Percentiles rank a stretch among this genome's conserved stretches.
Conservation (phyloP, 2,797 vertebrate species). For the Anguilla megastoma region DNA sequence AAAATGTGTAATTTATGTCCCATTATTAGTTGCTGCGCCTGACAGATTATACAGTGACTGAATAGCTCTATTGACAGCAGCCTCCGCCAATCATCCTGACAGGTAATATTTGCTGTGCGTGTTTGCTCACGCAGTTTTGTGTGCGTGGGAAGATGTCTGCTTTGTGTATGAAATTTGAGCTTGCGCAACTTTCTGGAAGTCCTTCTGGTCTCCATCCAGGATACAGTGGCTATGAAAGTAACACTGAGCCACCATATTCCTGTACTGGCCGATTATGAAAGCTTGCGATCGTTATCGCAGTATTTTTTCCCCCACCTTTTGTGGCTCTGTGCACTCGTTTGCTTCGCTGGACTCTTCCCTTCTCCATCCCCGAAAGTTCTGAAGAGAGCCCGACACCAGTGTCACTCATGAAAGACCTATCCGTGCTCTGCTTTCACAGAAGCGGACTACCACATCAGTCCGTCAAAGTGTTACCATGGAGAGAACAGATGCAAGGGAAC, state of each 20-base stretch:
- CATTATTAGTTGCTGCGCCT: background rate
- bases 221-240: constrained; percentile 48
- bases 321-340: constrained; percentile 40
- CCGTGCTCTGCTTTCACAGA: background rate
- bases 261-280: constrained; percentile 64
- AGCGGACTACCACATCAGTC: background rate
- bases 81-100: background rate
- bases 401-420: background rate
- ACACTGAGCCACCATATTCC: constrained; percentile 45
- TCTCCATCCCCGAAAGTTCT: background rate
- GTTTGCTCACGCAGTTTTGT: background rate
- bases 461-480: background rate
- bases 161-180: constrained; percentile 11
- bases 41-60: background rate
- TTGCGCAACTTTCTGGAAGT: constrained; percentile 42
- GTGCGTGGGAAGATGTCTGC: background rate
- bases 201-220: constrained; percentile 51
- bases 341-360: background rate
- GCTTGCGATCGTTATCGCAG: constrained; percentile 61
- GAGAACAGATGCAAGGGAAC: background rate
- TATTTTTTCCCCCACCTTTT: constrained; percentile 46
- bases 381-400: background rate
- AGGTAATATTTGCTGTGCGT: background rate
- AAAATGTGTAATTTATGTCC: constrained; percentile 6
- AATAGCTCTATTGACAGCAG: constrained; percentile 33